Evolutionary conservation across 2,888 invertebrate genomes (phyloP).

Genomic region (Acleris holmiana): DNA sequence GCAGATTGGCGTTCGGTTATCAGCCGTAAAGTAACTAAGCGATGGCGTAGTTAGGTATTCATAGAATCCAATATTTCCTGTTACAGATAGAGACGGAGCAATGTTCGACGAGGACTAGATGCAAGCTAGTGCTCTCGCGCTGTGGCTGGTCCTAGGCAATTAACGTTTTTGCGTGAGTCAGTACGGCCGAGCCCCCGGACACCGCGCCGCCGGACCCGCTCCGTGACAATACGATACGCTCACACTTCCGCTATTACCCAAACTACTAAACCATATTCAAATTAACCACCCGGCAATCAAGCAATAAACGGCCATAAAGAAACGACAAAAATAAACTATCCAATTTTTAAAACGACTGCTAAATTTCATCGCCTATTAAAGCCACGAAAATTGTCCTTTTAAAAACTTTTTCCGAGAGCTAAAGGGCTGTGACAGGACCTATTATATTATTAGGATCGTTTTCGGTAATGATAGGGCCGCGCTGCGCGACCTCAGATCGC

Average conservation of each 20-base stretch:
- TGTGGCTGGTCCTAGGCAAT: constrained; percentile 12
- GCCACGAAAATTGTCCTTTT: constrained; percentile 76
- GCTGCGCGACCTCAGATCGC: constrained; percentile 70
- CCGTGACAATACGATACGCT: constrained; percentile 21
- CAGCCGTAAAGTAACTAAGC: background rate
- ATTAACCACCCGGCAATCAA: constrained; percentile 50
- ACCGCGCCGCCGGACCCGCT: constrained; percentile 16
- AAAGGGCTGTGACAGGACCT: constrained; percentile 79
- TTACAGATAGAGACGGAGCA: constrained; percentile 6
- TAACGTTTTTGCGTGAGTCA: constrained; percentile 23
- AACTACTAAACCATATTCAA: constrained; percentile 47
- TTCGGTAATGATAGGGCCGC: constrained; percentile 80
- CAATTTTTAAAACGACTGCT: constrained; percentile 72
- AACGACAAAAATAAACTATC: constrained; percentile 63
- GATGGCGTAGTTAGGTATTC: constrained; percentile 4
- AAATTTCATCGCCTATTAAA: constrained; percentile 73
- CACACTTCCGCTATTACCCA: constrained; percentile 52
- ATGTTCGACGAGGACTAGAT: constrained; percentile 1
- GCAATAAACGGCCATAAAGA: constrained; percentile 51
- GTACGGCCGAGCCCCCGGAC: constrained; percentile 11
- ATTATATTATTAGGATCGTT: constrained; percentile 83
- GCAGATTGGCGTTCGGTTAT: background rate
- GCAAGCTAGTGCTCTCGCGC: background rate
- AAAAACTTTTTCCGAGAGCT: constrained; percentile 64
- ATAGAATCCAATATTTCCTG: constrained; percentile 15